phyloP scores from a whole-genome alignment of 2,888 invertebrate species.

The Drosophila neonasuta region DNA sequence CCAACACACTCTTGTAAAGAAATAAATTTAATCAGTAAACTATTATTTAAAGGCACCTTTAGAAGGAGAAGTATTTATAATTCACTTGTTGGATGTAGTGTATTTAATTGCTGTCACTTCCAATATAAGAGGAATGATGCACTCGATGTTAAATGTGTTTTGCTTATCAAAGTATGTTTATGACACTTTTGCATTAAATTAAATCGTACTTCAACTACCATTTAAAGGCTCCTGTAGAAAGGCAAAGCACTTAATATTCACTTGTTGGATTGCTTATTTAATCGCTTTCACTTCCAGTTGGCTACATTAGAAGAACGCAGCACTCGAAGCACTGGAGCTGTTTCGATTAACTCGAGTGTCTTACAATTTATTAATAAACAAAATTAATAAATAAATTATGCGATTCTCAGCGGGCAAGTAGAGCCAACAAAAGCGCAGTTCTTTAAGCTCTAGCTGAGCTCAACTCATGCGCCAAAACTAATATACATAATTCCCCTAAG shows the following conservation, averaged over 20 bases:
- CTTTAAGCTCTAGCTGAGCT: constrained; percentile 24
- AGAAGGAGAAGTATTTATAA: too few relatives aligned
- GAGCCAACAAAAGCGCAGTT: not conserved
- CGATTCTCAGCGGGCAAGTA: constrained; percentile 23
- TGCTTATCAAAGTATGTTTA: too few relatives aligned
- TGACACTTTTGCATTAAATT: too few relatives aligned
- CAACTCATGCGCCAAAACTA: constrained; percentile 45
- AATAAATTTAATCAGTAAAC: too few relatives aligned
- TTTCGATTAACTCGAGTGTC: constrained; percentile 19
- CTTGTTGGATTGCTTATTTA: not conserved
- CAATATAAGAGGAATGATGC: too few relatives aligned
- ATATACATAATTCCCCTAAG: constrained; percentile 70
- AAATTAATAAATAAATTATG: constrained; percentile 74
- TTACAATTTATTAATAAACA: constrained; percentile 58
- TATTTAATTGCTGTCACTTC: too few relatives aligned
- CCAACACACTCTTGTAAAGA: too few relatives aligned
- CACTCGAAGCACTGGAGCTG: not conserved
- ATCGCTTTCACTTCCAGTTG: constrained; percentile 1
- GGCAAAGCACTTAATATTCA: not conserved
- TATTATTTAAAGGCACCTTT: too few relatives aligned
- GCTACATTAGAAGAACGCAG: not conserved
- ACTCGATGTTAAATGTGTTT: too few relatives aligned
- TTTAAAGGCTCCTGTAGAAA: too few relatives aligned
- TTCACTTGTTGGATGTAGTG: too few relatives aligned
- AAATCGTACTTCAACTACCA: not conserved